Percentiles rank a stretch among this genome's conserved stretches.
These are phyloP conservation scores for Psilanteris sp. DNA, from an alignment of 1,140 invertebrate genomes.

Conservation along the genomic window DNA sequence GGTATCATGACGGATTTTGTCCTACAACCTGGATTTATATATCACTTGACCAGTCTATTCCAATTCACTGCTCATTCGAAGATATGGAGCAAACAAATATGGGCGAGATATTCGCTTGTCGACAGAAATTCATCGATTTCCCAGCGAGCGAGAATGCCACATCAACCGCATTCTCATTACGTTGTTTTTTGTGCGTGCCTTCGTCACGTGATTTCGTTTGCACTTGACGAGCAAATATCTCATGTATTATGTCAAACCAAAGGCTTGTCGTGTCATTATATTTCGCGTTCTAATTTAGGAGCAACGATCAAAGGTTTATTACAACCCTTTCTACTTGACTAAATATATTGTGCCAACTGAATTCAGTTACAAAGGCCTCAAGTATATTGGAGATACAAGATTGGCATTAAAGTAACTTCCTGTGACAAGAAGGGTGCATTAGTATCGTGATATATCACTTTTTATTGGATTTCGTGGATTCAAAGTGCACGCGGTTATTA, in stretches of 20 bases:
- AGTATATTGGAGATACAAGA: constrained; percentile 44
- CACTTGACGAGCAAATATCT: neutral
- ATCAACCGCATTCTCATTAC: constrained; percentile 2
- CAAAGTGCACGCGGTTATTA: constrained; percentile 50
- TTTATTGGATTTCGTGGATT: constrained; percentile 27
- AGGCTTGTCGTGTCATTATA: too few species aligned
- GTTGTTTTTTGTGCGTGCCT: constrained; percentile 8
- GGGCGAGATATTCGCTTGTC: neutral
- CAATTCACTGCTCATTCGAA: constrained; percentile 39
- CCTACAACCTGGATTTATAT: constrained; percentile 41
- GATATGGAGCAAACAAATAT: constrained; percentile 20
- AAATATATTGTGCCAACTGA: constrained; percentile 33
- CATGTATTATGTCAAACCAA: neutral
- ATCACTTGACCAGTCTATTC: constrained; percentile 36
- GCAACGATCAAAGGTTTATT: constrained; percentile 37
- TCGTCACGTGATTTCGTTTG: constrained; percentile 7
- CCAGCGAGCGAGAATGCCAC: neutral
- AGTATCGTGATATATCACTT: constrained; percentile 46
- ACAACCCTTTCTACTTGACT: constrained; percentile 25
- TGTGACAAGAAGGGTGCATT: constrained; percentile 33
- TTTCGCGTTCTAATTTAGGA: constrained; percentile 18
- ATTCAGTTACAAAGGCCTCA: constrained; percentile 32
- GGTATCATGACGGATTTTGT: constrained; percentile 47
- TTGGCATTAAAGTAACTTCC: constrained; percentile 58
- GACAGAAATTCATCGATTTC: constrained; percentile 20